Evolutionary conservation across 1,140 invertebrate genomes (phyloP).

Genomic region (Latrodectus geometricus): DNA sequence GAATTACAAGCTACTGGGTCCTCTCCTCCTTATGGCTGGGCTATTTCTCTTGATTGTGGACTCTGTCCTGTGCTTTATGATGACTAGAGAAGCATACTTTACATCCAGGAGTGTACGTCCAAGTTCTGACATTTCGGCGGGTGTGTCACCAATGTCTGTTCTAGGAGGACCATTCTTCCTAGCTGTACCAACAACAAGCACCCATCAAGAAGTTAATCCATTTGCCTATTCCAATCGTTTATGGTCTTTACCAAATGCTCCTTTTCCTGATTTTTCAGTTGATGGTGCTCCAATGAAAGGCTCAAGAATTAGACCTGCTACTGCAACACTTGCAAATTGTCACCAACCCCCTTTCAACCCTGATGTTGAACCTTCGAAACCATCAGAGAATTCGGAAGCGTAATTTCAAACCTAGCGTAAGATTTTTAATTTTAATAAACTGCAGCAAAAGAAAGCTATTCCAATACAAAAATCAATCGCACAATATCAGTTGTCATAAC

Average conservation of each 20-base stretch:
- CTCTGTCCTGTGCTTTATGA: constrained; percentile 1
- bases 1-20: constrained; percentile 43
- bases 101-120: not conserved
- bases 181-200: not conserved
- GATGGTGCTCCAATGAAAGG: constrained; percentile 5
- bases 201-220: not conserved
- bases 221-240: constrained; percentile 17
- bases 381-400: not conserved
- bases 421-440: no score
- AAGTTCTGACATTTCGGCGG: not conserved
- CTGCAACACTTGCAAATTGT: constrained; percentile 2
- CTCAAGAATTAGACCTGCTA: constrained; percentile 12
- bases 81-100: constrained; percentile 28
- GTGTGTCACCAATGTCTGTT: constrained; percentile 12
- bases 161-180: constrained; percentile 44
- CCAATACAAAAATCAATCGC: no score
- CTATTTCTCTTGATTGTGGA: constrained; percentile 25
- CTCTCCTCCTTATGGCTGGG: constrained; percentile 35
- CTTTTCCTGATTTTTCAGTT: constrained; percentile 16
- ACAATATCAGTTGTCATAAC: no score
- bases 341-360: constrained; percentile 52
- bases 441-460: no score
- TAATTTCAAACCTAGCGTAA: no score
- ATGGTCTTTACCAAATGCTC: constrained; percentile 42
- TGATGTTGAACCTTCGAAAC: not conserved